Evolutionary conservation across 2,797 vertebrate genomes (phyloP).

Genomic region (Poeciliopsis presidionis): DNA sequence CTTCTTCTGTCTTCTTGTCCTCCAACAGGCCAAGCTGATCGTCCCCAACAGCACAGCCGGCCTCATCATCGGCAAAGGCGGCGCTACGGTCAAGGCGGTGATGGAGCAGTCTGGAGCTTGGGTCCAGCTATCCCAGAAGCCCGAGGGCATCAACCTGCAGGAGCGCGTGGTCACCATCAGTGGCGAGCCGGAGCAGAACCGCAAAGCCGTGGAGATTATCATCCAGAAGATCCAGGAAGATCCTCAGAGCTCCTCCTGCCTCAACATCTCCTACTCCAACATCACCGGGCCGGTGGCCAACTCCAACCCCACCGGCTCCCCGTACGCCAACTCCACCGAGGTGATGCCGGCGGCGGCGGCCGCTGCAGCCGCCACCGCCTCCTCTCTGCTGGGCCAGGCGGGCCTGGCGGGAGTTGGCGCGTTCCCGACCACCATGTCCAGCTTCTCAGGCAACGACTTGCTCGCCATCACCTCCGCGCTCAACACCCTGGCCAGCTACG

Average conservation of each 20-base stretch:
- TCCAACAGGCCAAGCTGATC: slow-evolving; percentile 90
- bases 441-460: slow-evolving; percentile 92
- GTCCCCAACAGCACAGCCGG: slow-evolving; percentile 95
- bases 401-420: slow-evolving; percentile 87
- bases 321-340: slow-evolving; percentile 91
- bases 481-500: slow-evolving; percentile 94
- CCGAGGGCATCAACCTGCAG: slow-evolving; percentile 93
- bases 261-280: slow-evolving; percentile 96
- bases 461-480: slow-evolving; percentile 93
- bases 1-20: not conserved
- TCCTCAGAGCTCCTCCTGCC: slow-evolving; percentile 93
- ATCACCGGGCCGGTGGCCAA: slow-evolving; percentile 94
- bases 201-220: slow-evolving; percentile 92
- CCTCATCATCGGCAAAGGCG: slow-evolving; percentile 93
- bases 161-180: slow-evolving; percentile 95
- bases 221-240: slow-evolving; percentile 96
- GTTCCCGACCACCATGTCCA: slow-evolving; percentile 88
- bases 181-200: slow-evolving; percentile 91
- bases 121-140: slow-evolving; percentile 96
- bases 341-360: slow-evolving; percentile 87
- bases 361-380: slow-evolving; percentile 85
- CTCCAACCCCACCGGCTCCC: slow-evolving; percentile 95
- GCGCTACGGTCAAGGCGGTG: slow-evolving; percentile 91
- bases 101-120: slow-evolving; percentile 96
- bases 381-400: slow-evolving; percentile 89